Evolutionary conservation across 2,888 invertebrate genomes (phyloP).

Genomic region (Atherix ibis): DNA sequence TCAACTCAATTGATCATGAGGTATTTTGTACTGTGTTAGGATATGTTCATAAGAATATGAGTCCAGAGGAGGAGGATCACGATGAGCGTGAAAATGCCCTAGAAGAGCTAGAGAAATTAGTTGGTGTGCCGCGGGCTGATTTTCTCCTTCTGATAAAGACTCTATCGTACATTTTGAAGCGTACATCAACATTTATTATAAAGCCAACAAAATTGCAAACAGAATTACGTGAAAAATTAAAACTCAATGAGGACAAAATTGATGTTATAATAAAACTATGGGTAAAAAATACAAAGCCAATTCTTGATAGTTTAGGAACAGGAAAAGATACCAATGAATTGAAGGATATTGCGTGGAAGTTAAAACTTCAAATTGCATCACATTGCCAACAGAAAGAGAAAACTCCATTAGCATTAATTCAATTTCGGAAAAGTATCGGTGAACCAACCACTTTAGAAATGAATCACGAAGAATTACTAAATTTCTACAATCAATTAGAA

Average conservation of each 20-base stretch:
- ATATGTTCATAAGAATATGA: conserved; percentile 31
- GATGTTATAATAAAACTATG: conserved; percentile 38
- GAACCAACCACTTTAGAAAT: conserved; percentile 36
- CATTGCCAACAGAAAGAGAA: conserved; percentile 33
- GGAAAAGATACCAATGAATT: conserved; percentile 32
- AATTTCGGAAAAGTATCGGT: conserved; percentile 30
- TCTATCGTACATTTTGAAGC: conserved; percentile 34
- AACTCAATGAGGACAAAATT: conserved; percentile 36
- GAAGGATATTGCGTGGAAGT: conserved; percentile 38
- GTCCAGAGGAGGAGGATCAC: conserved; percentile 16
- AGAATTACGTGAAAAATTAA: conserved; percentile 34
- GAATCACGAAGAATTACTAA: conserved; percentile 35
- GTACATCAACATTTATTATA: conserved; percentile 36
- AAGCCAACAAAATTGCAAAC: conserved; percentile 38
- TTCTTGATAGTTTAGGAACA: conserved; percentile 35
- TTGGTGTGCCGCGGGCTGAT: conserved; percentile 25
- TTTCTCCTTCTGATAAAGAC: conserved; percentile 29
- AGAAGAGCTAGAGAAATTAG: conserved; percentile 28
- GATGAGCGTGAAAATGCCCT: conserved; percentile 27
- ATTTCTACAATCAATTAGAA: conserved; percentile 38
- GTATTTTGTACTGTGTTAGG: conserved; percentile 27
- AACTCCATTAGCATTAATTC: conserved; percentile 34
- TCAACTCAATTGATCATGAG: conserved; percentile 27
- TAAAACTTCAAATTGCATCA: conserved; percentile 37
- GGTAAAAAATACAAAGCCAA: conserved; percentile 36